Evolutionary conservation across 1,140 invertebrate species (phyloP).

Genomic region (Halesus radiatus): DNA sequence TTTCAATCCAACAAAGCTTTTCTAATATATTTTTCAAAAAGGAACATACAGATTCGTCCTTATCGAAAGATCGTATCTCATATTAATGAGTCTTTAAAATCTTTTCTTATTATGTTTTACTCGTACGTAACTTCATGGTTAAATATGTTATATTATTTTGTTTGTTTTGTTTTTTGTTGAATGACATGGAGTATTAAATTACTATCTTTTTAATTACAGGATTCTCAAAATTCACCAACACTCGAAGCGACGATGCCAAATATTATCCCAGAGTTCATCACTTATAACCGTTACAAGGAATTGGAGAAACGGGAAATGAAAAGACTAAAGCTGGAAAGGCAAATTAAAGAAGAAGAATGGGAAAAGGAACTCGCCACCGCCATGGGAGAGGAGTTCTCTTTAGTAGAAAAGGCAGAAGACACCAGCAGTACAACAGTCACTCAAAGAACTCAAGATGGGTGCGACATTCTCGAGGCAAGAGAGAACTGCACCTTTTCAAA

Average conservation of each 20-base stretch:
- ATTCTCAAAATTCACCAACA: constrained; percentile 61
- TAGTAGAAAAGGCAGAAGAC: constrained; percentile 27
- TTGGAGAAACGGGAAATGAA: constrained; percentile 72
- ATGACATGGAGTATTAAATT: neutral
- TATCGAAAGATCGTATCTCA: too few species aligned
- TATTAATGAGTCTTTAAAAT: too few species aligned
- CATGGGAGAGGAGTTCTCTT: constrained; percentile 65
- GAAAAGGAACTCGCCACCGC: constrained; percentile 78
- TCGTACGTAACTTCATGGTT: too few species aligned
- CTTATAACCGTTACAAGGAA: constrained; percentile 82
- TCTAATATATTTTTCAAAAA: too few species aligned
- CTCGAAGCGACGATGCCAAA: constrained; percentile 51
- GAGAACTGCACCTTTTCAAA: constrained; percentile 43
- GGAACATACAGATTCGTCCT: too few species aligned
- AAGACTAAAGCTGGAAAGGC: constrained; percentile 72
- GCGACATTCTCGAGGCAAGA: constrained; percentile 52
- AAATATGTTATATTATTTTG: too few species aligned
- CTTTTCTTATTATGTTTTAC: too few species aligned
- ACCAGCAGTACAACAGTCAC: neutral
- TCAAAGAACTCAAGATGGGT: constrained; percentile 52
- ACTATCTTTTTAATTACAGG: constrained; percentile 55
- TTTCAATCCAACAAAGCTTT: too few species aligned
- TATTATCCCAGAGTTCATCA: constrained; percentile 74
- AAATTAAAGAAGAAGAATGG: constrained; percentile 79
- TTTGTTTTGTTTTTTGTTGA: neutral